Base-by-base conservation (phyloP, 1,140 invertebrate genomes). In the Pogonomyrmex barbatus region DNA sequence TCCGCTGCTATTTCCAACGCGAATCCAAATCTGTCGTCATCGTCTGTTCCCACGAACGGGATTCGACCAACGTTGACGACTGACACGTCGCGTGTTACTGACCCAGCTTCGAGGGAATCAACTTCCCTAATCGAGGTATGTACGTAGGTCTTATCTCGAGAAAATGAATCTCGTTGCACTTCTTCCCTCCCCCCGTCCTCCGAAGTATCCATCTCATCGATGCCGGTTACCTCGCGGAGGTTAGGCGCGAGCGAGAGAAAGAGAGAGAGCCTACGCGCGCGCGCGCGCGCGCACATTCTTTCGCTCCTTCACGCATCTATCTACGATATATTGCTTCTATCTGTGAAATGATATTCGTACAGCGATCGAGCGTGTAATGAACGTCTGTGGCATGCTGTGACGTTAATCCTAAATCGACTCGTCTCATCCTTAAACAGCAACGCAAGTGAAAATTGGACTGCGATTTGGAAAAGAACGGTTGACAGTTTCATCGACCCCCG, bases 1-100 rank as follows among this genome's bases (percentile, higher is more conserved):
- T 30, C 12, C 39, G 42, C 70, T 83, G 67, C 56, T 65, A 60
- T 60, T 73, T 68, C n/a, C 47, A n/a, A 79, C 76, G 60, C 60
- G 76, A 65, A 36, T 75, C n/a, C 36, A n/a, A 2, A 45, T 4
- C 76, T 50, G 24, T 81, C 77, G 63, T 58, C 63, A 54, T 54
- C 47, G 33, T 68, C 12, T 10, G 42, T 42, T 36, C 12, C 58
- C 54, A 42, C 52, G 52, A 10, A 42, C 33, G 50, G 24, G 6
- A 67, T 17, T 24, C 71, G 58, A 10, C 8, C 60, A 17, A 78
- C 58, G 14, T 78, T n/a, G 17, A 4, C 45, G 45, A 33, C 24
- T 2, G 71, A 75, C 30, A 54, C 73, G 56, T 76, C 73, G 73
- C 73, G 73, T 56, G 14, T 30, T 3, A 42, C 36, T 39, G 12